phyloP scores from a whole-genome alignment of 30 jellyfish, hydroid and myxozoan species.

The Aurelia sp. region DNA sequence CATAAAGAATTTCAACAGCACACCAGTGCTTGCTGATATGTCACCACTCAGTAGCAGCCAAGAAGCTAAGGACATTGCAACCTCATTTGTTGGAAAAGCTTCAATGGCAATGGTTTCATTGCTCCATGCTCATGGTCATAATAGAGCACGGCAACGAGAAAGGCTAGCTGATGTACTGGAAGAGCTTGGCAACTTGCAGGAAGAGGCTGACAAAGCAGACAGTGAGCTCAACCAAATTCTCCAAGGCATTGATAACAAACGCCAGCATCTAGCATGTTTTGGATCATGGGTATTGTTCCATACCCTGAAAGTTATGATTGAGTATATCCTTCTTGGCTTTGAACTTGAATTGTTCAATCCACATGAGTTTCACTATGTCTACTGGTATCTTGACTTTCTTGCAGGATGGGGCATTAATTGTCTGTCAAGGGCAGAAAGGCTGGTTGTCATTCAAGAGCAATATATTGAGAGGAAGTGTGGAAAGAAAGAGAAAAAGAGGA shows the following conservation, averaged over 20 bases:
- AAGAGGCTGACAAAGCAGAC: conserved; percentile 95
- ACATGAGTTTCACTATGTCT: conserved; percentile 92
- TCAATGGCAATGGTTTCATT: conserved; percentile 73
- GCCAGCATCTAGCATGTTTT: conserved; percentile 96
- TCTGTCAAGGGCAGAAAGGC: conserved; percentile 87
- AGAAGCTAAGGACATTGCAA: conserved; percentile 78
- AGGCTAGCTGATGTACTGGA: conserved; percentile 77
- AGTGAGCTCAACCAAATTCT: conserved; percentile 79
- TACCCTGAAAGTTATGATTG: conserved; percentile 81
- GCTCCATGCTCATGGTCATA: conserved; percentile 89
- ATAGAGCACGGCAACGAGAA: conserved; percentile 96
- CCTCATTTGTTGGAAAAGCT: conserved; percentile 67
- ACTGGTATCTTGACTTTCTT: conserved; percentile 91
- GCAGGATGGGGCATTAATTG: conserved; percentile 95
- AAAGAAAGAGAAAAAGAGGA: conserved; percentile 82
- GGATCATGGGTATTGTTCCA: conserved; percentile 96
- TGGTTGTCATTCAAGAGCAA: conserved; percentile 85
- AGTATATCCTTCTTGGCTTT: conserved; percentile 86
- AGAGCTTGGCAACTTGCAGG: conserved; percentile 90
- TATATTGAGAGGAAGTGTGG: conserved; percentile 86
- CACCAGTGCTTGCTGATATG: conserved; percentile 94
- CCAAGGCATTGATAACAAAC: conserved; percentile 77
- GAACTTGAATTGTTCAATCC: conserved; percentile 93
- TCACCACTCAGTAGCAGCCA: conserved; percentile 74
- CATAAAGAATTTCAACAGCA: conserved; percentile 68